Base-by-base conservation (phyloP, 2,113 vertebrate genomes). In the Serilophus lunatus region DNA sequence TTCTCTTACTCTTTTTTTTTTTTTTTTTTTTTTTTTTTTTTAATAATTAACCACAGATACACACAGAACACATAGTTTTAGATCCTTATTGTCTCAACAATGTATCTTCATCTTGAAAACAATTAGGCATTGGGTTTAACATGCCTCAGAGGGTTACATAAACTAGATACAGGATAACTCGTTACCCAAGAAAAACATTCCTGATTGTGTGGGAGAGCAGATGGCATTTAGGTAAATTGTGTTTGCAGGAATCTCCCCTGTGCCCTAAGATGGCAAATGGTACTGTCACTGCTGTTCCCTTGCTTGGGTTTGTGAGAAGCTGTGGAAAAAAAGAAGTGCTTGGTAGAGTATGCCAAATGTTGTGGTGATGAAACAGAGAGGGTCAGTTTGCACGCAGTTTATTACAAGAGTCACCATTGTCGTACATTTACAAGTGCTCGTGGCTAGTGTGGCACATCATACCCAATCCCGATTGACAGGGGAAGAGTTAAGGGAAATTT, bases 221-320 rank as follows among this genome's bases (percentile, higher is more conserved):
- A 96, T 93, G 87, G 80, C 92, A 94, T 74, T 96, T 95, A 88
- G 49, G 94, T 84, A 90, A 95, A 95, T 59, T 92, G 81, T 31
- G 36, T 78, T 93, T 92, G 84, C 87, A 88, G 95, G 68, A 93
- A 82, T 31, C 31, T 26, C 65, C 83, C 19, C 38, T 36, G 45
- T 93, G 82, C 85, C 76, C 60, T 86, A 82, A 82, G 60, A 85
- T 72, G 76, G 88, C 93, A 97, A 97, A 96, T 94, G 82, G 82
- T 90, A 40, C 69, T 93, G 76, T 81, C 78, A 81, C 59, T 84
- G 54, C 49, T 31, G 35, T 80, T 78, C 56, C 60, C 18, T n/a
- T 89, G 69, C 53, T 51, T 82, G 44, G 13, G 23, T 77, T 87
- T 82, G 38, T 71, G 49, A 38, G 61, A 90, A 94, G 56, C 80